Evolutionary conservation across 64 coral and sea anemone species (phyloP).

Genomic region (Catalaphyllia jardinei): DNA sequence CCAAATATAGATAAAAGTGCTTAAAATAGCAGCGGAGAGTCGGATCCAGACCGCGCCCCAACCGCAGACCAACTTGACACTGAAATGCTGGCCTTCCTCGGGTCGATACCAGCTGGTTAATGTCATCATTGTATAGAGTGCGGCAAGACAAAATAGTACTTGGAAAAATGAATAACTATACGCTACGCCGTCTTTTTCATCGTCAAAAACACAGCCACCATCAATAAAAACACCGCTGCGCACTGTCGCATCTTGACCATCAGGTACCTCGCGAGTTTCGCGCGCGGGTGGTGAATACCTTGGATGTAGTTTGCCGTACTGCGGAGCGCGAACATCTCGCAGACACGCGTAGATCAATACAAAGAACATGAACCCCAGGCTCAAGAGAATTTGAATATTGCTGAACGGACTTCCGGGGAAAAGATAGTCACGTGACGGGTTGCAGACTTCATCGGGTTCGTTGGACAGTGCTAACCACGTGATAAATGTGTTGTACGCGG

Average conservation of each 20-base stretch:
- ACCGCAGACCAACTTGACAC: slow-evolving; percentile 85
- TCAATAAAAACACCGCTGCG: not conserved
- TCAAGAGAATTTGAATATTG: slow-evolving; percentile 78
- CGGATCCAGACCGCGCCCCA: slow-evolving; percentile 98
- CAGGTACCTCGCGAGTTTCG: not conserved
- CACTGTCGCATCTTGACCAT: not conserved
- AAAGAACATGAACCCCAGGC: slow-evolving; percentile 86
- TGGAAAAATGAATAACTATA: slow-evolving; percentile 99
- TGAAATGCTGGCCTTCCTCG: slow-evolving; percentile 84
- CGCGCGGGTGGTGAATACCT: not conserved
- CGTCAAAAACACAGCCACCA: slow-evolving; percentile 49
- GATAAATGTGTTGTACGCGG: slow-evolving; percentile 90
- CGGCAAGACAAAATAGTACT: slow-evolving; percentile 73
- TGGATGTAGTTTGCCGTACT: slow-evolving; percentile 88
- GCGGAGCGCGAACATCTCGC: slow-evolving; percentile 72
- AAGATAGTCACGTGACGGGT: slow-evolving; percentile 78
- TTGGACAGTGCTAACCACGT: slow-evolving; percentile 93
- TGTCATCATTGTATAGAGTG: slow-evolving; percentile 89
- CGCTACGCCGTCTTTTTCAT: slow-evolving; percentile 79
- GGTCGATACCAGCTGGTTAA: slow-evolving; percentile 95
- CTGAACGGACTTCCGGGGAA: slow-evolving; percentile 84
- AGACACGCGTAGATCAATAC: slow-evolving; percentile 76
- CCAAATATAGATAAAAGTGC: slow-evolving; percentile 97
- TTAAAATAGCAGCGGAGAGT: slow-evolving; percentile 89
- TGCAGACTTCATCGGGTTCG: slow-evolving; percentile 81